Evolutionary conservation across 1,140 invertebrate genomes (phyloP), one percentile per base, ranked within the genome.

Genomic region (Samia ricini): DNA sequence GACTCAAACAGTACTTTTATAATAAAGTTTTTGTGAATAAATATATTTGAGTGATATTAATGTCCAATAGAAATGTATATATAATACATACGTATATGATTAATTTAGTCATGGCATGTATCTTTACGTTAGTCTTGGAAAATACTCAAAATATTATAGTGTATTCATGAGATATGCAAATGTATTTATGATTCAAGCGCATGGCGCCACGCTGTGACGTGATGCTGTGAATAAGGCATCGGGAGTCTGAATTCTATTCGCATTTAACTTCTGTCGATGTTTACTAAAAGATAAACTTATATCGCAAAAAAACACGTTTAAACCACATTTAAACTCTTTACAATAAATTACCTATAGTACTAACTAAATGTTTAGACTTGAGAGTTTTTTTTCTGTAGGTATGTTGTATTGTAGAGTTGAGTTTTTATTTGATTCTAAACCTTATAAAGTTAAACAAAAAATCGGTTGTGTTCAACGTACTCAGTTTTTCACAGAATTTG

Each of bases 161-260:
- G 48, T 15, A 29, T 42, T 15, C 62, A 69, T 63, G 60, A 56
- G 62, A 65, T 60, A 63, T 65, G 63, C 56, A 65, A 69, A 69
- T 69, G 54, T 57, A 69, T 69, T 69, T 65, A 69, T 65, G 65
- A 65, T 69, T 65, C 60, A 64, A 54, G 51, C 22, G 15, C 10
- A 15, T 15, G 3, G 33, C 33, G 10, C n/a, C 33, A 15, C 33
- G 33, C 2, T 10, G 33, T 42, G 33, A 42, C 33, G 33, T 15
- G 33, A 15, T 15, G 33, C 33, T 42, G 12, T 42, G 10, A 42
- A 42, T 15, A 42, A 12, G 33, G 33, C 15, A 42, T 12, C 33
- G n/a, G n/a, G 4, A 42, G 33, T 42, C 33, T 15, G 12, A 42
- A 12, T 42, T 1, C 33, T 42, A 15, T 42, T 42, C 12, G 33